Conservation (phyloP, 2,797 vertebrate species). For the Fringilla coelebs region DNA sequence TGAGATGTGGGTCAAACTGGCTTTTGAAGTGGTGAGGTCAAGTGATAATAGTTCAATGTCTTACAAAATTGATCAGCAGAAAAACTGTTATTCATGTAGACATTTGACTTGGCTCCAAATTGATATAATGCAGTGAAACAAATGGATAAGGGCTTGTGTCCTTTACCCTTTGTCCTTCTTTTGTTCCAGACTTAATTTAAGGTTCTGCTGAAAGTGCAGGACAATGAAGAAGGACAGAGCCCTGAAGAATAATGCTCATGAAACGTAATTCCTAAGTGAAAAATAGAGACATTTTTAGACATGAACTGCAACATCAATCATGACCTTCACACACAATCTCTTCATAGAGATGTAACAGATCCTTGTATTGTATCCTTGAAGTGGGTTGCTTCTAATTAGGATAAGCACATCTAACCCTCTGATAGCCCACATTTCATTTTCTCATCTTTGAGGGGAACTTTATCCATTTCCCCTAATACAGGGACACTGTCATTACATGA, state of each 20-base stretch:
- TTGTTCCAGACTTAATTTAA: not conserved
- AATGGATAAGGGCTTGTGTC: not conserved
- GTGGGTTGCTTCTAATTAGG: not conserved
- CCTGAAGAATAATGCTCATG: not conserved
- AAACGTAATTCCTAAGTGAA: not conserved
- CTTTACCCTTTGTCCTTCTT: not conserved
- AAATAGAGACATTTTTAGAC: not conserved
- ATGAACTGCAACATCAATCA: not conserved
- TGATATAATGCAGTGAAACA: not conserved
- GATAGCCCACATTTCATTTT: not conserved
- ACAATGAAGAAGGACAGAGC: not conserved
- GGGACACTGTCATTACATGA: not conserved
- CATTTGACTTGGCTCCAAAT: not conserved
- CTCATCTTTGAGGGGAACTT: not conserved
- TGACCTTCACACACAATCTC: not conserved
- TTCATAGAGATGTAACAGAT: not conserved
- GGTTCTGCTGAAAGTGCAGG: not conserved
- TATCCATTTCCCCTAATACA: not conserved
- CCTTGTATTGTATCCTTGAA: not conserved
- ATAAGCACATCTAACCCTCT: not conserved
- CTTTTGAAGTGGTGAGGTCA: not conserved
- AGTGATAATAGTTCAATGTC: not conserved
- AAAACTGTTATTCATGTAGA: not conserved
- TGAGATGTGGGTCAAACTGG: not conserved
- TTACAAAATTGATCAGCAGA: not conserved